phyloP scores from a whole-genome alignment of 2,797 vertebrate genomes.

The Squalus acanthias region DNA sequence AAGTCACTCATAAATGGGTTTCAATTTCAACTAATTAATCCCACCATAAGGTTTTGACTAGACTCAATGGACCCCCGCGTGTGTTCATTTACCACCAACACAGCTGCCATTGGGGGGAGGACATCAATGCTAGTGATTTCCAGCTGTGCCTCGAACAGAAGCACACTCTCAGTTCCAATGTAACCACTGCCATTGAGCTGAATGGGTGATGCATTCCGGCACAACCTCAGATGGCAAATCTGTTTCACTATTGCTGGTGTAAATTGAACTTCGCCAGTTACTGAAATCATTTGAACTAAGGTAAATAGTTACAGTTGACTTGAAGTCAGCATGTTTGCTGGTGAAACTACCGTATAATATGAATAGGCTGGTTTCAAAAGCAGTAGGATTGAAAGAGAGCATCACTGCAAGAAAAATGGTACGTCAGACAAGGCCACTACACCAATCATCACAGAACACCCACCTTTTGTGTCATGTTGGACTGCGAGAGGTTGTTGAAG shows the following conservation, averaged over 20 bases:
- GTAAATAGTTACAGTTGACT: neutral
- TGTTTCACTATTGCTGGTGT: neutral
- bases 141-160: neutral
- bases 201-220: neutral
- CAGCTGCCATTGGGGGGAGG: neutral
- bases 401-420: neutral
- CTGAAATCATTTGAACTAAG: neutral
- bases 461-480: constrained; percentile 99
- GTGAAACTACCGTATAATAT: neutral
- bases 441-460: constrained; percentile 44
- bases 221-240: neutral
- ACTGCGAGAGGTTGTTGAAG: constrained; percentile 98
- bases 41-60: neutral
- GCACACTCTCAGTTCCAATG: neutral
- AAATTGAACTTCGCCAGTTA: neutral
- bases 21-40: neutral
- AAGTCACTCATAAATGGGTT: neutral
- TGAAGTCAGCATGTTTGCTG: too few species aligned
- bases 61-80: neutral
- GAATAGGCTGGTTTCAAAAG: neutral
- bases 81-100: neutral
- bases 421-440: neutral
- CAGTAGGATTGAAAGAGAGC: neutral
- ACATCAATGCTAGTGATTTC: neutral
- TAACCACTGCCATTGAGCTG: neutral